Base-by-base conservation (phyloP, 1,140 invertebrate genomes). In the Ephestia elutella region DNA sequence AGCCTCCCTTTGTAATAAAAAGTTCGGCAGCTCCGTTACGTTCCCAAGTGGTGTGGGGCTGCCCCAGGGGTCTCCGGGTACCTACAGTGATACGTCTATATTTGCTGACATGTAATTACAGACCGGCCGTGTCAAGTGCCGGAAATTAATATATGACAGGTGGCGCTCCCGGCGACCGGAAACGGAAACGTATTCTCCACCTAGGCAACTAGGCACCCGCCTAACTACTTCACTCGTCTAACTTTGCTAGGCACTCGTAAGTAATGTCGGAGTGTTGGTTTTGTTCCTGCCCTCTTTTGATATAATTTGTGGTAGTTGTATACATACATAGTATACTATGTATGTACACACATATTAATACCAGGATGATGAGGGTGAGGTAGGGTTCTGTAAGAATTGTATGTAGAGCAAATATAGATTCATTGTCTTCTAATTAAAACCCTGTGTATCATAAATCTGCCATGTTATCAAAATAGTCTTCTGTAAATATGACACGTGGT, bases 101-200 rank as follows among this genome's bases (percentile, higher is more conserved):
- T 73, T 68, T 71, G 68, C 68, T 71, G 67, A 70, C 65, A 60
- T 59, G 67, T 71, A 80, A 78, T 78, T 74, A 68, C 65, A 62
- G 51, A 59, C 49, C 56, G 66, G 65, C 62, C 57, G 62, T 65
- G 71, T 72, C 70, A 69, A 76, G 74, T 70, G 58, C 73, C 82
- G 82, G 80, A 86, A 81, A 86, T 86, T 83, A 83, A 86, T 80
- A 82, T 75, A 70, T 72, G 71, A 67, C 73, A 76, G 74, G 71
- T 79, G 59, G 63, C 66, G 65, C 69, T 49, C 65, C 57, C 60
- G 32, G 38, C 54, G 48, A 25, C 21, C 21, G 21, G 21, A 51
- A 20, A 17, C 65, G 65, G 66, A 60, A 66, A 67, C 44, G 50
- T 58, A 60, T 65, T 65, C 49, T 18, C 38, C 55, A 35, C 21